Percentiles rank a stretch among this genome's conserved stretches.
phyloP scores from a whole-genome alignment of 2,797 vertebrate genomes.

The Toxotes lorentzi region DNA sequence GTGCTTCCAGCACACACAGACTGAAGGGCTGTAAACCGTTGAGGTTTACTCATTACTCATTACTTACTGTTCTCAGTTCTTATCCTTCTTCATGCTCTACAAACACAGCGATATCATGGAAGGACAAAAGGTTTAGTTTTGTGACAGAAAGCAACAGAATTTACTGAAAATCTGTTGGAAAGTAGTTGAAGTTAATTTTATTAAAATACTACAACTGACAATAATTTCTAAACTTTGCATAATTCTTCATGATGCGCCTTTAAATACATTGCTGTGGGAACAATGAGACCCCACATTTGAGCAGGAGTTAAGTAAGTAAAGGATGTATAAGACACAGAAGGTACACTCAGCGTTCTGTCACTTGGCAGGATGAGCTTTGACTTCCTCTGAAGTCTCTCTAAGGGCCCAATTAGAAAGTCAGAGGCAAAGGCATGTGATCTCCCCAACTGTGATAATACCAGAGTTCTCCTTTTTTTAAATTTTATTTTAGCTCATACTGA shows the following conservation, averaged over 20 bases:
- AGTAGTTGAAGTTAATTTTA: background rate
- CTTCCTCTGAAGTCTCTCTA: conserved; percentile 70
- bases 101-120: background rate
- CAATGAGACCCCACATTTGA: conserved; percentile 19
- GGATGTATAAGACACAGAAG: conserved; percentile 30
- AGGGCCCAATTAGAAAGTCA: conserved; percentile 71
- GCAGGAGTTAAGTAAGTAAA: conserved; percentile 31
- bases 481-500: conserved; percentile 39
- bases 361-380: conserved; percentile 55
- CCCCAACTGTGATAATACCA: conserved; percentile 25
- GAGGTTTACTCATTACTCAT: conserved; percentile 20
- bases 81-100: conserved; percentile 5
- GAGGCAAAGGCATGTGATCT: conserved; percentile 50
- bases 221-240: background rate
- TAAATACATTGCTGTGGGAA: conserved; percentile 6
- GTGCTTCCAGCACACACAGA: conserved; percentile 4
- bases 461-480: conserved; percentile 1
- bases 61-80: background rate
- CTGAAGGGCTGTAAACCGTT: background rate
- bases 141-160: background rate
- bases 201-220: background rate
- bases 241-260: background rate
- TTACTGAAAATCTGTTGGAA: background rate
- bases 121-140: conserved; percentile 19
- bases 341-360: conserved; percentile 46